Base-by-base conservation (phyloP, 2,888 invertebrate species). In the Napeogenes inachia region DNA sequence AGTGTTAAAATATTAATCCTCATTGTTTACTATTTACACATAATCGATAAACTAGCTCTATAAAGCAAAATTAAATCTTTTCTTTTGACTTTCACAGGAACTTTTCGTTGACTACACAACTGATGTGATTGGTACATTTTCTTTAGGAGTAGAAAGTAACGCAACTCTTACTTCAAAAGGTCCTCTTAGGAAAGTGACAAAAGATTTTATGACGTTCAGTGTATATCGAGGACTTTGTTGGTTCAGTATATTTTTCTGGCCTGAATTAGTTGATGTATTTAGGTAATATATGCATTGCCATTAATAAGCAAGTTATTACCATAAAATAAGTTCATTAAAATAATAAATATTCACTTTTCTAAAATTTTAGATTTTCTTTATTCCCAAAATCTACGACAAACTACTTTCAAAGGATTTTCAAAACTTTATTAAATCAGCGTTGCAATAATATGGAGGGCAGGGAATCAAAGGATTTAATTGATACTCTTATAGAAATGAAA, bases 191-290 rank as follows among this genome's bases (percentile, higher is more conserved):
- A 2, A 76, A 4, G 66, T 84, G 30, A 80, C 82, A 3, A 68
- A 67, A 13, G 74, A 75, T 0, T 76, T 83, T 56, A 76, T 74
- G 75, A 30, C 63, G 33, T 83, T 72, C 58, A 70, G 66, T 56
- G 6, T 72, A 3, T 64, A 69, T 13, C 71, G 83, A 13, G 79
- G 81, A 3, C 4, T 78, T 3, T 68, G 67, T 2, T 80, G 79
- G 79, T 72, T 73, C 30, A 75, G 76, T 59, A 79, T 82, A 35
- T 84, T 84, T 73, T 84, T 82, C 68, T 70, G 75, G 4, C 84
- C 84, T 0, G 72, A 75, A 42, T 60, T 81, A 1, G 80, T 78
- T 0, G 76, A 80, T 63, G 55, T 75, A 13, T 78, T 80, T 35
- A 62, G 80, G 81, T 81, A 53, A 55, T 21, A n/a, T 47, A 21